phyloP scores from a whole-genome alignment of 2,888 invertebrate genomes.

The Parochlus steinenii region DNA sequence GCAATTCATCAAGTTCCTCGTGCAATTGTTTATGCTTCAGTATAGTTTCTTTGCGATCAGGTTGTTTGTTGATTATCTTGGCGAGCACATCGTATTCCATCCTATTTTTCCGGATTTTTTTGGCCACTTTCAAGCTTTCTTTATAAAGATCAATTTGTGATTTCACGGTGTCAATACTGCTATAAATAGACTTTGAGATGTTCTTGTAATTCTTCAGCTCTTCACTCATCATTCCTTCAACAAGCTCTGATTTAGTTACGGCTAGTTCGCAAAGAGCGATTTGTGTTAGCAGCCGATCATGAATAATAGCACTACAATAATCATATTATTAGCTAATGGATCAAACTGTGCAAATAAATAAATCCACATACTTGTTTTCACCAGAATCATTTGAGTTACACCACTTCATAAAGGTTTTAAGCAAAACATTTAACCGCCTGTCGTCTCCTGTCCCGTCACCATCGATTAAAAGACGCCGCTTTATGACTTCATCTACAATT shows the following conservation, averaged over 20 bases:
- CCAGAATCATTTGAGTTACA: constrained; percentile 48
- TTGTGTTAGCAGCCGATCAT: constrained; percentile 66
- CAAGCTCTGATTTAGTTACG: constrained; percentile 63
- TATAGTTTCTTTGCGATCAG: constrained; percentile 66
- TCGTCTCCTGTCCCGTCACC: constrained; percentile 97
- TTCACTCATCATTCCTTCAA: constrained; percentile 65
- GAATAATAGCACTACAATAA: constrained; percentile 42
- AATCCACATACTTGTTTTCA: constrained; percentile 39
- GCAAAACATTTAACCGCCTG: constrained; percentile 63
- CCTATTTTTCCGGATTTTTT: constrained; percentile 73
- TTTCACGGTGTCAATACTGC: constrained; percentile 63
- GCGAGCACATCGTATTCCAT: constrained; percentile 88
- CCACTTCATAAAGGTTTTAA: constrained; percentile 74
- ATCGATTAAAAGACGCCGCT: constrained; percentile 78
- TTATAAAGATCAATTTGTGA: constrained; percentile 69
- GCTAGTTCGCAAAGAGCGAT: constrained; percentile 79
- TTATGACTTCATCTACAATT: constrained; percentile 78
- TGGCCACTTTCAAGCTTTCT: constrained; percentile 61
- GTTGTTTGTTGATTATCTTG: constrained; percentile 77
- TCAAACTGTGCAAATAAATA: not conserved
- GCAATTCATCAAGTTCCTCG: constrained; percentile 46
- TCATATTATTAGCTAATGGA: constrained; percentile 4
- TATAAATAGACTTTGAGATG: constrained; percentile 58
- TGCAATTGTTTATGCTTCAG: constrained; percentile 48
- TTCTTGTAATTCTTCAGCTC: constrained; percentile 70